Evolutionary conservation across 1,140 invertebrate species (phyloP).

Genomic region (Brachionus calyciflorus): DNA sequence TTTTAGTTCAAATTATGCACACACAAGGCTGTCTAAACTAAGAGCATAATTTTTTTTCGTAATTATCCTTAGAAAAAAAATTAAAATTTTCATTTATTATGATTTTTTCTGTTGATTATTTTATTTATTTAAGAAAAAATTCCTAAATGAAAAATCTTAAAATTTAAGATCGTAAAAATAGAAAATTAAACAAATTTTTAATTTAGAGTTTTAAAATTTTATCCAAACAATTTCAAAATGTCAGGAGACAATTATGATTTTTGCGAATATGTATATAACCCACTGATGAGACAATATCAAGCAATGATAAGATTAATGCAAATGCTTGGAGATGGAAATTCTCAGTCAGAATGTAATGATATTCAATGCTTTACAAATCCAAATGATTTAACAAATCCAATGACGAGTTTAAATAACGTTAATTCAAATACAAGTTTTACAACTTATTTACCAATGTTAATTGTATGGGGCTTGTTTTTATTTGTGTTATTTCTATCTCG

Average conservation of each 20-base stretch:
- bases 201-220: no score
- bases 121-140: no score
- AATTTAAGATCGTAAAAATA: no score
- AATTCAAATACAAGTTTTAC: background rate
- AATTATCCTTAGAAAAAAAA: no score
- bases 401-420: slow-evolving; percentile 24
- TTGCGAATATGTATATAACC: slow-evolving; percentile 46
- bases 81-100: no score
- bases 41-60: no score
- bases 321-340: slow-evolving; percentile 24
- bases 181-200: no score
- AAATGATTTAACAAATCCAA: slow-evolving; percentile 33
- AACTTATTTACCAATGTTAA: background rate
- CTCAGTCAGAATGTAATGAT: slow-evolving; percentile 34
- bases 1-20: no score
- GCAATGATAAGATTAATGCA: slow-evolving; percentile 36
- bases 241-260: slow-evolving; percentile 41
- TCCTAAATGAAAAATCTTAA: no score
- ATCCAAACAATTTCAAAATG: no score
- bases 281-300: slow-evolving; percentile 45
- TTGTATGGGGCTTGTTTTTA: slow-evolving; percentile 25
- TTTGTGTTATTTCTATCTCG: slow-evolving; percentile 1
- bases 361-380: slow-evolving; percentile 32
- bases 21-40: no score
- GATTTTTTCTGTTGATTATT: no score